Conservation (phyloP, 2,113 vertebrate species). For the Zootoca vivipara region DNA sequence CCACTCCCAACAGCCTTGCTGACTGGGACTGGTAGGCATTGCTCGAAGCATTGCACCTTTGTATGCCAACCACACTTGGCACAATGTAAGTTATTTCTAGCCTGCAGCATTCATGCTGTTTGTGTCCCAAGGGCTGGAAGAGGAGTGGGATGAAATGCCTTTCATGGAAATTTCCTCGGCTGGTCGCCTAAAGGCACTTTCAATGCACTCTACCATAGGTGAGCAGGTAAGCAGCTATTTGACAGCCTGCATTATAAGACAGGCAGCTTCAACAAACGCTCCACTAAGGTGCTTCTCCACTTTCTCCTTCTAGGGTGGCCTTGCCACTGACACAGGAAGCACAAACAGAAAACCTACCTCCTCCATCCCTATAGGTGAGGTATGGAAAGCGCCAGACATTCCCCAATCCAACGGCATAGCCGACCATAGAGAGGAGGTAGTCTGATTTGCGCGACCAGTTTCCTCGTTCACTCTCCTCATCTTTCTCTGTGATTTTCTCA, state of each 20-base stretch:
- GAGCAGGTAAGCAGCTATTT: background rate
- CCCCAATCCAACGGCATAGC: conserved; percentile 93
- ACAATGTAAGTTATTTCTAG: background rate
- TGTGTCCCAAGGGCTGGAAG: too few relatives aligned
- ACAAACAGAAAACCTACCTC: conserved; percentile 74
- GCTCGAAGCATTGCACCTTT: background rate
- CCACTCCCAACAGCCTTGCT: too few relatives aligned
- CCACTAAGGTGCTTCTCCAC: background rate
- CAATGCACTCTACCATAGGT: background rate
- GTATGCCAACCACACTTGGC: background rate
- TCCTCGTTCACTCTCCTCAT: conserved; percentile 85
- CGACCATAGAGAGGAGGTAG: conserved; percentile 93
- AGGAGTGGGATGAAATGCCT: background rate
- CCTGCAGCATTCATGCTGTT: background rate
- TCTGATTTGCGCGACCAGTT: conserved; percentile 93
- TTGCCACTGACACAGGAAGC: background rate
- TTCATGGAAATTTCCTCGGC: background rate
- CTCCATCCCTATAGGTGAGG: conserved; percentile 92
- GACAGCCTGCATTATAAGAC: background rate
- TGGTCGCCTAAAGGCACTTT: background rate
- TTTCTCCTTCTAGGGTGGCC: background rate
- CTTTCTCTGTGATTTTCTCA: conserved; percentile 50
- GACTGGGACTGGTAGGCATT: too few relatives aligned
- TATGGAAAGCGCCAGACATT: conserved; percentile 98
- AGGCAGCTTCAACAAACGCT: too few relatives aligned